A percentile compares a stretch with the other conserved stretches of the same genome.
These are phyloP conservation scores for Nyctibius grandis DNA, from an alignment of 2,797 vertebrate species.

Conservation along the genomic window DNA sequence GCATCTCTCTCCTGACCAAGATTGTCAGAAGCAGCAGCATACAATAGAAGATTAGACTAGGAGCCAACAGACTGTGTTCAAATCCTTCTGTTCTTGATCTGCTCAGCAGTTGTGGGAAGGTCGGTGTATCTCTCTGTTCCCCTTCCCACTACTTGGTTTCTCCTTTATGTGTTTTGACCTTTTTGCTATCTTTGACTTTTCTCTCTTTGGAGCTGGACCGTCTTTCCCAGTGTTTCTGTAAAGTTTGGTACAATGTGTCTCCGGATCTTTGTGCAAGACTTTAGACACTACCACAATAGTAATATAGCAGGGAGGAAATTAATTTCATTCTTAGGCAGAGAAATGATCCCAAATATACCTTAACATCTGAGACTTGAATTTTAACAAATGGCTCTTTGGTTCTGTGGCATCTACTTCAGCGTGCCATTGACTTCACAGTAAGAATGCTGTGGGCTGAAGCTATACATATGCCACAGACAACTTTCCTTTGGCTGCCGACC, in stretches of 20 bases:
- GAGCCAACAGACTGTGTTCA: not conserved
- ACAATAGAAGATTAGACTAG: not conserved
- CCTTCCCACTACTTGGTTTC: not conserved
- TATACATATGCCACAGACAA: not conserved
- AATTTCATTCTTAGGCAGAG: not conserved
- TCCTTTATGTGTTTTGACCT: not conserved
- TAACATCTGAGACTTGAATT: not conserved
- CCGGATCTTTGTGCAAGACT: not conserved
- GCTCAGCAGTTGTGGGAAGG: not conserved
- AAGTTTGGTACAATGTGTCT: not conserved
- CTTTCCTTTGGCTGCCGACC: slow-evolving; percentile 19
- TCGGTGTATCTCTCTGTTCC: not conserved
- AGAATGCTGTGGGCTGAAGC: not conserved
- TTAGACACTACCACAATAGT: fast-evolving
- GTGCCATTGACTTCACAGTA: not conserved
- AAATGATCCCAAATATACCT: not conserved
- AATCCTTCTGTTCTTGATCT: not conserved
- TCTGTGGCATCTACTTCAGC: not conserved
- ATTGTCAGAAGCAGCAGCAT: not conserved
- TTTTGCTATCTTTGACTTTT: not conserved
- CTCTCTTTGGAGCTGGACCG: not conserved
- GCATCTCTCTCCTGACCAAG: not conserved
- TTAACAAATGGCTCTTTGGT: not conserved
- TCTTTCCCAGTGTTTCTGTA: not conserved
- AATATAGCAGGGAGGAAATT: not conserved